Conservation (phyloP, 2,888 invertebrate genomes). For the Tromatobia lineatoria region DNA sequence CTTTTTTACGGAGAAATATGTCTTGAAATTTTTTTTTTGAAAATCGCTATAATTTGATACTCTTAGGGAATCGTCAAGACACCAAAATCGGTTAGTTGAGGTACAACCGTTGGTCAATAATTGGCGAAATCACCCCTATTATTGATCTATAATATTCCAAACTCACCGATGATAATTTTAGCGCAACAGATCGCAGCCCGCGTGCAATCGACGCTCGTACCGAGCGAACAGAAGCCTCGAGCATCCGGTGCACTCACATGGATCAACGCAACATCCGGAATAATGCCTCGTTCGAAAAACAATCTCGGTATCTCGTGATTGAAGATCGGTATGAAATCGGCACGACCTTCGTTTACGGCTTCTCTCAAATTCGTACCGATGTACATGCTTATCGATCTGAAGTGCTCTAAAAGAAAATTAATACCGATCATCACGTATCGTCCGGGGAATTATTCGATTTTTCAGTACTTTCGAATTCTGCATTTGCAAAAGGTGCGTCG, state of each 20-base stretch:
- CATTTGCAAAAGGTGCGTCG: constrained; percentile 91
- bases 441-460: neutral
- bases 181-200: constrained; percentile 94
- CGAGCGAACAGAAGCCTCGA: constrained; percentile 97
- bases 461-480: constrained; percentile 86
- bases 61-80: too few relatives aligned
- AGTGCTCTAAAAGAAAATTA: constrained; percentile 86
- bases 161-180: constrained; percentile 94
- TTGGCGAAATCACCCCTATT: neutral
- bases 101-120: neutral
- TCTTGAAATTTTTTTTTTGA: too few relatives aligned
- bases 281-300: constrained; percentile 93
- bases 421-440: neutral
- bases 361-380: constrained; percentile 96
- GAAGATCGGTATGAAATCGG: constrained; percentile 96
- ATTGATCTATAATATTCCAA: constrained; percentile 23
- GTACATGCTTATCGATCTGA: constrained; percentile 94
- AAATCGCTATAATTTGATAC: too few relatives aligned
- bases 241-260: constrained; percentile 93
- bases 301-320: constrained; percentile 96
- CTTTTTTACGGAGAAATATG: too few relatives aligned
- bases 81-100: too few relatives aligned
- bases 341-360: constrained; percentile 95
- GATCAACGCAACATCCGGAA: constrained; percentile 94
- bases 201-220: constrained; percentile 97